Base-by-base conservation (phyloP, 2,888 invertebrate species). In the Aspidiotus rigidus region DNA sequence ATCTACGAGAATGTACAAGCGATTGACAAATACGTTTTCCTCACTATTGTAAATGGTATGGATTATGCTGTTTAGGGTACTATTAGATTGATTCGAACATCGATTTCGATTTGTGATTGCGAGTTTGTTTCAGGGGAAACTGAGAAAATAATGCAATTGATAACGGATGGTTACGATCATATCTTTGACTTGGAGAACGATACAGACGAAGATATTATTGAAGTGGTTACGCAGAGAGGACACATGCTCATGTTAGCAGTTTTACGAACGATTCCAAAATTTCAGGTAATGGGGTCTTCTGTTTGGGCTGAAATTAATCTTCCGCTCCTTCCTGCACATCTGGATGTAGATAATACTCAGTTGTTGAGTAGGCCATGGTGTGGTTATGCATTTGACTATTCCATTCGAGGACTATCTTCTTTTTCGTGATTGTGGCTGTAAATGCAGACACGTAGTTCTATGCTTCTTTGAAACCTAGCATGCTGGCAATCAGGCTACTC, bases 101-200 rank as follows among this genome's bases (percentile, higher is more conserved):
- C 28, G 5, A 3, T 28, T 28, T 28, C 5, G 28, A 28, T 3
- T 28, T 28, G 28, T 28, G 28, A 28, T 28, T 28, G 28, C 5
- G 5, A 1, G 2, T 28, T 28, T 28, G 28, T 28, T 75, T 17
- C 72, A 86, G 86, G 86, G 7, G 85, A 87, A 74, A 80, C 84
- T 5, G 84, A 84, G 66, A 83, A 83, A 73, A 78, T 89, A 70
- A 83, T 86, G 40, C 86, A 88, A 74, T 78, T 90, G 11, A 76
- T 91, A 13, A 76, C 90, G 66, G 89, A 90, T 78, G 93, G 93
- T 0, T 94, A 93, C 76, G 91, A 93, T 76, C 92, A 92, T 74
- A 87, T 93, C 69, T 78, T 90, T 62, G 91, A 91, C 76, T 82
- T 90, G 7, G 90, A 92, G 75, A 87, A 87, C 63, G 85, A 84